phyloP scores from a whole-genome alignment of 1,140 invertebrate genomes.

The Ganaspis sp. region DNA sequence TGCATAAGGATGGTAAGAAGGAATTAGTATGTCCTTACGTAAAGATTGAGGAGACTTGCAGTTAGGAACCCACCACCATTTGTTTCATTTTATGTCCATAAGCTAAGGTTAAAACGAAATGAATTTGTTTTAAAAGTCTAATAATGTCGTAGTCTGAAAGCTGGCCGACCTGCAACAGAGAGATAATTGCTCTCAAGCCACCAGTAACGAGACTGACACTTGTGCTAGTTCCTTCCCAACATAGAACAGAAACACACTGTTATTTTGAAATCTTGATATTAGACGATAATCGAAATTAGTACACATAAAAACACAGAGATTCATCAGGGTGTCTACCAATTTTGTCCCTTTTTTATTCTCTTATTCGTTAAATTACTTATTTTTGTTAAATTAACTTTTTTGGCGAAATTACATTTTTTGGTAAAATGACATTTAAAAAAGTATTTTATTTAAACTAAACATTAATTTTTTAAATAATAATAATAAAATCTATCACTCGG shows the following conservation, averaged over 20 bases:
- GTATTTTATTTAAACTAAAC: too few relatives aligned
- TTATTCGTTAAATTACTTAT: too few relatives aligned
- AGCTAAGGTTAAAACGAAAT: slow-evolving; percentile 67
- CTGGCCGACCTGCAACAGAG: slow-evolving; percentile 77
- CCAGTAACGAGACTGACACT: slow-evolving; percentile 44
- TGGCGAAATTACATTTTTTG: too few relatives aligned
- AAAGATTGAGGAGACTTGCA: slow-evolving; percentile 49
- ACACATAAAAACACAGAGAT: slow-evolving; percentile 33
- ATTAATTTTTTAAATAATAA: too few relatives aligned
- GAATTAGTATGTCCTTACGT: slow-evolving; percentile 47
- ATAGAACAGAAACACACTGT: slow-evolving; percentile 33
- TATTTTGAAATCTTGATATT: slow-evolving; percentile 10
- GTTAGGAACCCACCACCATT: slow-evolving; percentile 68
- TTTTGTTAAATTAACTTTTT: too few relatives aligned
- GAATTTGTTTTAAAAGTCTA: slow-evolving; percentile 71
- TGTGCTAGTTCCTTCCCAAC: slow-evolving; percentile 25
- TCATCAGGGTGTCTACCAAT: neutral
- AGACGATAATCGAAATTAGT: slow-evolving; percentile 29
- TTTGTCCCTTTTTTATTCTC: neutral
- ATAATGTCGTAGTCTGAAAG: slow-evolving; percentile 78
- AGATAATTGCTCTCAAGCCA: slow-evolving; percentile 74
- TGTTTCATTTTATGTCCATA: slow-evolving; percentile 56
- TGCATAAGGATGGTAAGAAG: slow-evolving; percentile 33
- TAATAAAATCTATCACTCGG: too few relatives aligned
- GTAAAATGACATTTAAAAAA: too few relatives aligned